Base-by-base conservation (phyloP, 53 echinoderm and acorn worm genomes). In the Paelopatides confundens region DNA sequence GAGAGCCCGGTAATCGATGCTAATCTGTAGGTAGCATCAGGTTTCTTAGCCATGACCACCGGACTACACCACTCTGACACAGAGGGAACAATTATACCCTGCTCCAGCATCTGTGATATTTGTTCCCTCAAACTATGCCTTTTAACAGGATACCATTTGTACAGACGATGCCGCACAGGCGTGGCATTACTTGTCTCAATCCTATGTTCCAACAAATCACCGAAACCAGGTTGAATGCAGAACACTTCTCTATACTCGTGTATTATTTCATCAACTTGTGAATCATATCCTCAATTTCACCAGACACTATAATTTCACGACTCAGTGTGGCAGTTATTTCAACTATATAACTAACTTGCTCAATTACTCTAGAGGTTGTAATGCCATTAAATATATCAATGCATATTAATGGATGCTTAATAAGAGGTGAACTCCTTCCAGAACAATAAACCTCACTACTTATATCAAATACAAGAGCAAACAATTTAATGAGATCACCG, bases 11-110 rank as follows among this genome's bases (percentile, higher is more conserved):
- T 63, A 82, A 62, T 82, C 82, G 13, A 82, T 63, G 82, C 63
- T 38, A 63, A 82, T 34, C 82, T 35, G 32, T 31, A 82, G 24
- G 35, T 51, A n/a, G 30, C 54, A 81, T 81, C 54, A 3, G 11
- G 2, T 52, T 81, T 81, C 12, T 26, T 7, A 23, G 62, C 82
- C 82, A 82, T 82, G 11, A 82, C 82, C n/a, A 82, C 62, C 18
- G 63, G 63, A 12, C 82, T 82, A 15, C 34, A 21, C 82, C 82
- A 82, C 62, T 82, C 63, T 49, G 50, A 82, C 13, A 5, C 26
- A 11, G 82, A 82, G 18, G 82, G 82, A 33, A 4, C 13, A 18
- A 63, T 82, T 14, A 34, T 31, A 35, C 35, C 40, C 35, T 12
- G 35, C 35, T 82, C 35, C 18, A 82, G 33, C 82, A 82, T 62